These are phyloP conservation scores for Hippopotamyrus pictus DNA, from an alignment of 2,797 vertebrate species.

Conservation along the genomic window DNA sequence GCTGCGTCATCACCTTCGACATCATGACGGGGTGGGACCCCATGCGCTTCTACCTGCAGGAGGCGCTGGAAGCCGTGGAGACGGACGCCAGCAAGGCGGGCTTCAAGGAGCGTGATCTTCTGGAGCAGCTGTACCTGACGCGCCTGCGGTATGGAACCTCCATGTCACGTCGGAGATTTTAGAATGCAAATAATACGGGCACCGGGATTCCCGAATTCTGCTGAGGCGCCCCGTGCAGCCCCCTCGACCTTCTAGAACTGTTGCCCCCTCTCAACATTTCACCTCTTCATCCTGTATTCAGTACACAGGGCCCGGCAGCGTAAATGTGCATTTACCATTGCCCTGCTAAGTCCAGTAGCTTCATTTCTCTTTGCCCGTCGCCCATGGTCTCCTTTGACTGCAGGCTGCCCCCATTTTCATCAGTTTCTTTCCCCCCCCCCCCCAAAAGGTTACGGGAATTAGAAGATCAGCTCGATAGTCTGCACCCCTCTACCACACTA, in stretches of 20 bases:
- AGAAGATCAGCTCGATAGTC: constrained; percentile 76
- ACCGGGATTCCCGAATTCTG: not conserved
- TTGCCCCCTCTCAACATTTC: not conserved
- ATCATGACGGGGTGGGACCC: constrained; percentile 99
- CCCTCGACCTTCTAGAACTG: not conserved
- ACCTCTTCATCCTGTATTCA: not conserved
- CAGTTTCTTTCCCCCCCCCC: constrained; percentile 19
- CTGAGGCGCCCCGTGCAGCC: not conserved
- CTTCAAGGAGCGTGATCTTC: constrained; percentile 75
- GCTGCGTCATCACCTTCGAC: constrained; percentile 95
- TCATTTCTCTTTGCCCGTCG: not conserved
- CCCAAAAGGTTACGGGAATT: constrained; percentile 76
- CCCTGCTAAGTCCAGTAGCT: not conserved
- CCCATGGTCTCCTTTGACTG: not conserved
- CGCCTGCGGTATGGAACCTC: constrained; percentile 68
- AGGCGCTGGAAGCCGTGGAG: constrained; percentile 78
- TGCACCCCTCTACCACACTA: constrained; percentile 70
- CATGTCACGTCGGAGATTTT: not conserved
- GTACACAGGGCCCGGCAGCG: not conserved
- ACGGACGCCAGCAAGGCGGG: constrained; percentile 75
- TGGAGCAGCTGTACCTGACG: constrained; percentile 79
- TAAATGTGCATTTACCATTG: not conserved
- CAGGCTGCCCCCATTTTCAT: not conserved
- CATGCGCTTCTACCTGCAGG: constrained; percentile 81
- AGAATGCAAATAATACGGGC: not conserved